These are phyloP conservation scores for Oxyura jamaicensis DNA, from an alignment of 2,113 vertebrate genomes.

Conservation along the genomic window DNA sequence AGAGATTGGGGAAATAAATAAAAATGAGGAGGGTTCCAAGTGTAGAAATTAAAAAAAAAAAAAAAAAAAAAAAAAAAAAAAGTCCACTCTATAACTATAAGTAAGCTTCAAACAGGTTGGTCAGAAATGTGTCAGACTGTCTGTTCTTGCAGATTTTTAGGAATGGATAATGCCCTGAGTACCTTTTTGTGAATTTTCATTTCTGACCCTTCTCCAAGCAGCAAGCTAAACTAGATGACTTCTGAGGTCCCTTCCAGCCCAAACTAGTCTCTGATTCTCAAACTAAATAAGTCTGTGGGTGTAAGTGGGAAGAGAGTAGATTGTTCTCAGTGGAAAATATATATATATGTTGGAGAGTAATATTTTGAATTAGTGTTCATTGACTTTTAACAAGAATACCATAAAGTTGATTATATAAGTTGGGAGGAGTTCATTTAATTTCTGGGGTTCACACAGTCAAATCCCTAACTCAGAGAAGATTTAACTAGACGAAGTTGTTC, in stretches of 20 bases:
- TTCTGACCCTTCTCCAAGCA: background rate
- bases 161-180: background rate
- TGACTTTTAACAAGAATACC: background rate
- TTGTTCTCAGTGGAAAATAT: background rate
- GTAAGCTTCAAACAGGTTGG: background rate
- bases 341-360: too few species aligned
- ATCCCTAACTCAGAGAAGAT: background rate
- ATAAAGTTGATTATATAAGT: background rate
- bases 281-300: background rate
- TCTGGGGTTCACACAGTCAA: background rate
- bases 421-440: background rate
- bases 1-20: background rate
- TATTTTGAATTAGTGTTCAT: background rate
- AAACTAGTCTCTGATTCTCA: background rate
- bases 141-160: background rate
- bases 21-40: background rate
- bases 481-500: background rate
- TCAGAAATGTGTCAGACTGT: rapidly evolving
- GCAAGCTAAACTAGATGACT: background rate
- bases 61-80: too few species aligned
- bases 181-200: background rate
- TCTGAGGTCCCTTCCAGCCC: background rate
- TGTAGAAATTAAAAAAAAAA: background rate
- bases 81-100: background rate
- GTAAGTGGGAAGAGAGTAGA: background rate